These are phyloP conservation scores for Pelvicachromis taeniatus DNA, from an alignment of 2,113 vertebrate genomes.

Conservation along the genomic window DNA sequence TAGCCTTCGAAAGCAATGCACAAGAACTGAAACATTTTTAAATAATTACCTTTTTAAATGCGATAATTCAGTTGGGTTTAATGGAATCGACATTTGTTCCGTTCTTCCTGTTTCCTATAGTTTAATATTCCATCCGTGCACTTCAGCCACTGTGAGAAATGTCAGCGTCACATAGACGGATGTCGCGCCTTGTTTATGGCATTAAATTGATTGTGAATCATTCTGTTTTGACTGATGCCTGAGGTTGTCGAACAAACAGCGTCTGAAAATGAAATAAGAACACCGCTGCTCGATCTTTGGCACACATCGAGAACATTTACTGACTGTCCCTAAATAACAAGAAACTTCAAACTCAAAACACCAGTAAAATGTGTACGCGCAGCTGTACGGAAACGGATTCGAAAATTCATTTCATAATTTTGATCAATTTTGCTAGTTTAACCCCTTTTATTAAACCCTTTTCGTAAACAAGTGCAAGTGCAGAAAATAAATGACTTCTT, in stretches of 20 bases:
- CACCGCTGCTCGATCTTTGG: neutral
- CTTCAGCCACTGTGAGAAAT: neutral
- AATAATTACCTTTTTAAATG: neutral
- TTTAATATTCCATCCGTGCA: neutral
- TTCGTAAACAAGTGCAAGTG: neutral
- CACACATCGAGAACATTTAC: neutral
- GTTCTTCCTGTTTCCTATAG: neutral
- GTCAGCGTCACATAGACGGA: neutral
- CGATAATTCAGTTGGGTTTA: neutral
- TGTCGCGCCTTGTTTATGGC: neutral
- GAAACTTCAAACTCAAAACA: neutral
- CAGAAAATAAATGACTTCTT: rapidly evolving
- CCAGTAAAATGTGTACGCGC: neutral
- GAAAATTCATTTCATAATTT: neutral
- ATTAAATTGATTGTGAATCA: neutral
- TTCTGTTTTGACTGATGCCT: neutral
- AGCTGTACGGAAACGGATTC: neutral
- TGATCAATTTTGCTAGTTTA: neutral
- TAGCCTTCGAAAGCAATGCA: neutral
- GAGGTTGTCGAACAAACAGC: neutral
- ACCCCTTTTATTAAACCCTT: neutral
- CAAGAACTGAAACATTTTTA: neutral
- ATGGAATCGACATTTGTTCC: neutral
- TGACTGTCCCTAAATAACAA: neutral
- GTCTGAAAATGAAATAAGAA: neutral